Percentiles rank a stretch among this genome's conserved stretches.
Evolutionary conservation across 2,888 invertebrate species (phyloP).

Genomic region (Imbricaverruca yamaguchii): DNA sequence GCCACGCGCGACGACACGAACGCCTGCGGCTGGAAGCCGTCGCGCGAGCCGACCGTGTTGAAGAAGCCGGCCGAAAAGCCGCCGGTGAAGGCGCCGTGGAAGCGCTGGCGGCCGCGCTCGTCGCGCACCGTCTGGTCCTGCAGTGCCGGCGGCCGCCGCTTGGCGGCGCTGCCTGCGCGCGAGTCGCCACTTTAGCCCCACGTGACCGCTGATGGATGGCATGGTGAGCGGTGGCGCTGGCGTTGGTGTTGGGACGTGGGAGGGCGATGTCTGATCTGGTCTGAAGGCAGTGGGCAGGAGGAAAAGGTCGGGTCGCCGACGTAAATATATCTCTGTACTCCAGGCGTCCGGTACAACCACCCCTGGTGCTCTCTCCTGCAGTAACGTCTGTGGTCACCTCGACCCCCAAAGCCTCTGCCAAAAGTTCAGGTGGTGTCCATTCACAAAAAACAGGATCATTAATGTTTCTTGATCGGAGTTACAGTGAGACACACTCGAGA

Average conservation of each 20-base stretch:
- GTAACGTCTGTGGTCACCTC: no score
- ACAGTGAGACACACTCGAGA: no score
- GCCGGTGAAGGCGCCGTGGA: slow-evolving; percentile 98
- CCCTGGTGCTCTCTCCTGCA: no score
- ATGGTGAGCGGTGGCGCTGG: not conserved
- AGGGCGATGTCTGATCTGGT: no score
- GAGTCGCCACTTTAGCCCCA: not conserved
- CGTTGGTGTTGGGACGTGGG: not conserved
- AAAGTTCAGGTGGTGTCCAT: no score
- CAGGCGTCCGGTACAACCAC: no score
- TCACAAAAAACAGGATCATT: no score
- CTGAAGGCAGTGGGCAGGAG: not conserved
- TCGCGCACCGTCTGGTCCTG: not conserved
- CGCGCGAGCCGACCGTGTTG: slow-evolving; percentile 90
- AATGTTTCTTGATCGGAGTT: no score
- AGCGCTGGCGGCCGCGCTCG: slow-evolving; percentile 55
- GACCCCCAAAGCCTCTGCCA: no score
- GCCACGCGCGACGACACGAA: slow-evolving; percentile 75
- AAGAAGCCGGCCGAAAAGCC: slow-evolving; percentile 97
- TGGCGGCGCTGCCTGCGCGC: not conserved
- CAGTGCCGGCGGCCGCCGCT: not conserved
- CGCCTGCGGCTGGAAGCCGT: slow-evolving; percentile 86
- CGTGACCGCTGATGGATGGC: not conserved
- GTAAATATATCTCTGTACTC: no score
- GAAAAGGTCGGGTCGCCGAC: no score